phyloP scores from a whole-genome alignment of 2,888 invertebrate genomes.

The Plutella xylostella region DNA sequence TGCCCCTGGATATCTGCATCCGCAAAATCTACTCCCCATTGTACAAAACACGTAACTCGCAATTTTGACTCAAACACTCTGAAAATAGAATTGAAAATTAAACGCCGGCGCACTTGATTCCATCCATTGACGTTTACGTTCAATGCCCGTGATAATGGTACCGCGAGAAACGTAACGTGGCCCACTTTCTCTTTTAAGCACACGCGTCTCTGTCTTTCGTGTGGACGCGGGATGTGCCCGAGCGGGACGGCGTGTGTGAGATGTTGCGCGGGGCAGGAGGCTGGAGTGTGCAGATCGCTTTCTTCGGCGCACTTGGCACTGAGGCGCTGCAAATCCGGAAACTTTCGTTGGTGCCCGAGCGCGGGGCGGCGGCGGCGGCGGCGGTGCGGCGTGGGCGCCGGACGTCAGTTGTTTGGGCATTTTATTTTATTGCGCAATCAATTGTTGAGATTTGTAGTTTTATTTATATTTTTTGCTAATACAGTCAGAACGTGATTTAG shows the following conservation, averaged over 20 bases:
- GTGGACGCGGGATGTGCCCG: slow-evolving; percentile 25
- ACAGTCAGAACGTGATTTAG: background rate
- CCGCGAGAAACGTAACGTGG: slow-evolving; percentile 65
- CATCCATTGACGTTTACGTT: slow-evolving; percentile 59
- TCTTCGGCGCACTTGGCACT: slow-evolving; percentile 67
- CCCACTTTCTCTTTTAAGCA: slow-evolving; percentile 70
- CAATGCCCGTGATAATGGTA: slow-evolving; percentile 65
- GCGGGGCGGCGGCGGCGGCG: slow-evolving; percentile 26
- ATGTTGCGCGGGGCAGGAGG: slow-evolving; percentile 40
- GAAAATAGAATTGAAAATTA: slow-evolving; percentile 4
- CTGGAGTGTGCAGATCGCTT: slow-evolving; percentile 60
- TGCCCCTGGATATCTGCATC: slow-evolving; percentile 62
- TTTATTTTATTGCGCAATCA: slow-evolving; percentile 40
- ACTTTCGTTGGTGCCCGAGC: slow-evolving; percentile 57
- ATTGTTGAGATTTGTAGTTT: slow-evolving; percentile 18
- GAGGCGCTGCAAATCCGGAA: slow-evolving; percentile 63
- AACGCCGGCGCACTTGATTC: slow-evolving; percentile 23
- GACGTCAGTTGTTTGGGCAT: too few relatives aligned
- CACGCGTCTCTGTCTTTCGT: slow-evolving; percentile 49
- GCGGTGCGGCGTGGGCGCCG: slow-evolving; percentile 32
- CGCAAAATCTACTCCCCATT: slow-evolving; percentile 13
- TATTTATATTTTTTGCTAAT: background rate
- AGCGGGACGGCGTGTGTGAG: slow-evolving; percentile 47
- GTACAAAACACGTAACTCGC: background rate
- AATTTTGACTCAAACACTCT: background rate